These are phyloP conservation scores for Melanotaenia duboulayi DNA, from an alignment of 2,113 vertebrate genomes.

Conservation along the genomic window DNA sequence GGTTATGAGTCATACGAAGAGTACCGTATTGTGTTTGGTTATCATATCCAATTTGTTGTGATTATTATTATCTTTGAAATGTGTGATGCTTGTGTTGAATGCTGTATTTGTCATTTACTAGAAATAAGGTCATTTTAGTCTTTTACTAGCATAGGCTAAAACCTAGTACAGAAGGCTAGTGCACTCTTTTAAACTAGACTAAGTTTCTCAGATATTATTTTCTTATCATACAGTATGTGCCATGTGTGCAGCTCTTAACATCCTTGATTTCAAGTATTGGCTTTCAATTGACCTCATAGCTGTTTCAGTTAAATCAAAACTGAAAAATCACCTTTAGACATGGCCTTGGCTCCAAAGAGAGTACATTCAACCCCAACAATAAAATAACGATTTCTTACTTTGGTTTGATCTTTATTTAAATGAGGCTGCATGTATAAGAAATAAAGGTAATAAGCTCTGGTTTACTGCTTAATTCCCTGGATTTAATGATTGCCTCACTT, in stretches of 20 bases:
- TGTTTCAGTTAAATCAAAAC: background rate
- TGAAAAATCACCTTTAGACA: background rate
- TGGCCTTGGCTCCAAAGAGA: background rate
- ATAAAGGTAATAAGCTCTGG: slow-evolving; percentile 15
- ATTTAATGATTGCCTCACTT: slow-evolving; percentile 31
- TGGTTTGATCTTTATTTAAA: background rate
- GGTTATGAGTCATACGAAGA: background rate
- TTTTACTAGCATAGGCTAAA: background rate
- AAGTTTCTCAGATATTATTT: background rate
- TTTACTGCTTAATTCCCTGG: slow-evolving; percentile 29
- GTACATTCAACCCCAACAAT: background rate
- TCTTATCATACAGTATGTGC: too few relatives aligned
- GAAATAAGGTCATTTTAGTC: background rate
- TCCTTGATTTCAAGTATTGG: background rate
- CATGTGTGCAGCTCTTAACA: too few relatives aligned
- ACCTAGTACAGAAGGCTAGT: background rate
- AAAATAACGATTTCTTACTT: background rate
- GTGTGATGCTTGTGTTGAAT: background rate
- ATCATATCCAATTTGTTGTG: background rate
- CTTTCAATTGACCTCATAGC: slow-evolving; percentile 22
- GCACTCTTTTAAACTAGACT: background rate
- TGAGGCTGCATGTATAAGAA: slow-evolving; percentile 8
- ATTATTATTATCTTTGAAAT: background rate
- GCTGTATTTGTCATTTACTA: background rate
- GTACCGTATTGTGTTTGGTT: background rate